Base-by-base conservation (phyloP, 2,888 invertebrate species). In the Lepidochitona cinerea region DNA sequence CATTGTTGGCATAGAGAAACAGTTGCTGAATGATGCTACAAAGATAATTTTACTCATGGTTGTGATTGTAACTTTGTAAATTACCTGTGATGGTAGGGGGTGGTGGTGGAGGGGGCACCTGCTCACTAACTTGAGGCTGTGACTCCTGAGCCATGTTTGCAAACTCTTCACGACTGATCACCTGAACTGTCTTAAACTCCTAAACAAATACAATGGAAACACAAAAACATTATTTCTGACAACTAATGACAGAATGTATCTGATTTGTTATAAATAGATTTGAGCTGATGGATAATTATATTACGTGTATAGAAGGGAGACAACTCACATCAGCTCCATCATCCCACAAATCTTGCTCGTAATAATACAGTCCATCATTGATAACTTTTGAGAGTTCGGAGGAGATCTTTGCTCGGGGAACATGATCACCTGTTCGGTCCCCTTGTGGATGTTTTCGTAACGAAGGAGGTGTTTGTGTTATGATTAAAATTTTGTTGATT, bases 371-470 rank as follows among this genome's bases (percentile, higher is more conserved):
- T n/a, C 99, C 99, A 90, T 99, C 97, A 84, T 98, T 97, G 84
- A 99, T 99, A 59, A 96, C 95, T 92, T 97, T 95, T 84, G 96
- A 97, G 84, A 98, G 92, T 88, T 98, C 97, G 91, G 97, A 96
- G 9, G 96, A 95, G 92, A 98, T 97, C 93, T 98, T 98, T 53
- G 96, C 96, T 79, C 98, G 92, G 0, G 96, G 95, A 76, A 94
- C 94, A 94, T 94, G 95, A 87, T 97, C 97, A 0, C 96, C 97
- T 2, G 96, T 96, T 65, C 96, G 93, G 92, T 98, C 98, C 83
- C 96, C 94, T 18, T 95, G 95, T 85, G 96, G 96, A 90, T 97
- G 97, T 81, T 96, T 96, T 9, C 94, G 94, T 41, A 87, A 78
- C n/a, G 89, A 83, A 6, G 90, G 90, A 79, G 89, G 91, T 41